Evolutionary conservation across 2,113 vertebrate species (phyloP).

Genomic region (Lota lota): DNA sequence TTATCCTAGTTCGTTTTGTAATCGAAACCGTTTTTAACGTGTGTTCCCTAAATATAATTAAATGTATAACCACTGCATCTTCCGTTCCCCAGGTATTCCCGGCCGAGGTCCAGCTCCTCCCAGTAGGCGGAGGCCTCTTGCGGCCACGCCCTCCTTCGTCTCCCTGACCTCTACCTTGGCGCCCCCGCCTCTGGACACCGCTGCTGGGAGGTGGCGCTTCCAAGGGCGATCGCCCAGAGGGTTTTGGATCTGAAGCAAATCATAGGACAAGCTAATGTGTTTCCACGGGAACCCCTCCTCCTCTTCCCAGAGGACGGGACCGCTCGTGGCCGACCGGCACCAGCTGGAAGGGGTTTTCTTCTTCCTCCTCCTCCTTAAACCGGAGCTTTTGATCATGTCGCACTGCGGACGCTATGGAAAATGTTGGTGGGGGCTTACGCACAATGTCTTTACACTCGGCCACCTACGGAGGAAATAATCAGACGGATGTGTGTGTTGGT

Average conservation of each 20-base stretch:
- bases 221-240: constrained; percentile 56
- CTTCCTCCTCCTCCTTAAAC: constrained; percentile 24
- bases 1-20: no score
- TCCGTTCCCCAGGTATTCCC: constrained; percentile 61
- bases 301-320: no score
- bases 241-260: constrained; percentile 70
- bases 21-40: no score
- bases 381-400: no score
- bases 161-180: constrained; percentile 44
- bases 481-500: background rate
- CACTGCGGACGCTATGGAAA: constrained; percentile 11
- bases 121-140: constrained; percentile 69
- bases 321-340: constrained; percentile 27
- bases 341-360: constrained; percentile 50
- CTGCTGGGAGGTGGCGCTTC: constrained; percentile 67
- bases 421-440: no score
- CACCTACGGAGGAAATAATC: no score
- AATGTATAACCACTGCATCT: no score
- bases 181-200: constrained; percentile 47
- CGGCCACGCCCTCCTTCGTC: constrained; percentile 26
- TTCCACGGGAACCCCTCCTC: constrained; percentile 33
- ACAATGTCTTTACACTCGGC: no score
- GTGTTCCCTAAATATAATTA: no score
- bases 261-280: constrained; percentile 41
- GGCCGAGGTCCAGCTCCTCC: constrained; percentile 77